Conservation (phyloP, 2,113 vertebrate species). For the Tretioscincus oriximinensis region DNA sequence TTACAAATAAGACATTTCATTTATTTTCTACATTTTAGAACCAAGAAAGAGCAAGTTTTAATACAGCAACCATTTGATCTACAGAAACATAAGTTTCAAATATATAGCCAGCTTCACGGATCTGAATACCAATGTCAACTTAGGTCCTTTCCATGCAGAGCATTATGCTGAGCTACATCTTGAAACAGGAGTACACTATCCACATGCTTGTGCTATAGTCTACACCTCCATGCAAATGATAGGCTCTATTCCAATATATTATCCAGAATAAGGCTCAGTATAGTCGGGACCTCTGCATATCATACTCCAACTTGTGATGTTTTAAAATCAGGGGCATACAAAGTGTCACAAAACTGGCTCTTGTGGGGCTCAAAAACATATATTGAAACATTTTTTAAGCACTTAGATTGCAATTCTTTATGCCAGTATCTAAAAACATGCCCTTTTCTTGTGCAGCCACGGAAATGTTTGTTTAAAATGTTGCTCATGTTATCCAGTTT, state of each 20-base stretch:
- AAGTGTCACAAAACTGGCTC: not conserved
- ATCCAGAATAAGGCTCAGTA: too few relatives aligned
- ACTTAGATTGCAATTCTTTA: too few relatives aligned
- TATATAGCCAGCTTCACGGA: not conserved
- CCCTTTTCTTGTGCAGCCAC: too few relatives aligned
- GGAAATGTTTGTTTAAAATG: not conserved
- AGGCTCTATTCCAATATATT: too few relatives aligned
- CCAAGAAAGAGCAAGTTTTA: too few relatives aligned
- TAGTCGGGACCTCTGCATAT: not conserved
- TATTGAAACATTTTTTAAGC: too few relatives aligned
- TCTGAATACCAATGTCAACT: not conserved
- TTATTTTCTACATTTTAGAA: not conserved
- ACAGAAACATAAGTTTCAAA: not conserved
- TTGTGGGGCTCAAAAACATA: not conserved
- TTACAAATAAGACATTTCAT: not conserved
- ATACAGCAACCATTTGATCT: not conserved
- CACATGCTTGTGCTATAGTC: too few relatives aligned
- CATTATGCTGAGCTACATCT: too few relatives aligned
- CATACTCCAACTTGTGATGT: not conserved
- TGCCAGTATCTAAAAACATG: too few relatives aligned
- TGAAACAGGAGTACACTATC: too few relatives aligned
- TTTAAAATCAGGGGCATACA: not conserved
- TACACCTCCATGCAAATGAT: too few relatives aligned
- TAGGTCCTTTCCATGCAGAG: not conserved
- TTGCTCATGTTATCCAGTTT: too few relatives aligned